A percentile compares a stretch with the other conserved stretches of the same genome.
phyloP scores from a whole-genome alignment of 92 coral and sea anemone genomes.

The Epizoanthus illoricatus region DNA sequence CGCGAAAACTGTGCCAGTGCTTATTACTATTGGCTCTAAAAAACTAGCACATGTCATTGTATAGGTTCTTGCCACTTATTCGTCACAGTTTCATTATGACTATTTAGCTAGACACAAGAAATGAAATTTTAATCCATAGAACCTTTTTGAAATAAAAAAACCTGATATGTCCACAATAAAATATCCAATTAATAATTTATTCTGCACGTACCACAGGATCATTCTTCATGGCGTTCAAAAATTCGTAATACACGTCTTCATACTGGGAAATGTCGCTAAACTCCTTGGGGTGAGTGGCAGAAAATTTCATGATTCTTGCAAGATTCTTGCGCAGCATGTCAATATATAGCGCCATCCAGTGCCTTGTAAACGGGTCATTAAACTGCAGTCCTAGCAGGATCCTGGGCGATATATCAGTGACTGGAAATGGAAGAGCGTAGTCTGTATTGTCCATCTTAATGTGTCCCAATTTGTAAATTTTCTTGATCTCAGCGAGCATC shows the following conservation, averaged over 20 bases:
- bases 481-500: slow-evolving; percentile 39
- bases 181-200: too few relatives aligned
- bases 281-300: slow-evolving; percentile 46
- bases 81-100: too few relatives aligned
- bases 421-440: slow-evolving; percentile 60
- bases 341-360: slow-evolving; percentile 70
- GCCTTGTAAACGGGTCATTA: slow-evolving; percentile 67
- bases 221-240: slow-evolving; percentile 61
- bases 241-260: slow-evolving; percentile 61
- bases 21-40: too few relatives aligned
- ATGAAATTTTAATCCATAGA: too few relatives aligned
- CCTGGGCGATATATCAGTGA: slow-evolving; percentile 57
- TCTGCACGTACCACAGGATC: slow-evolving; percentile 27
- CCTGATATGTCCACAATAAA: too few relatives aligned
- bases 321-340: slow-evolving; percentile 63
- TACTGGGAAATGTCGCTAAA: slow-evolving; percentile 68
- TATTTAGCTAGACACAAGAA: too few relatives aligned
- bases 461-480: slow-evolving; percentile 70
- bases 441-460: slow-evolving; percentile 7
- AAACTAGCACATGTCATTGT: too few relatives aligned
- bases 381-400: slow-evolving; percentile 45
- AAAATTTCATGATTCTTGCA: slow-evolving; percentile 51
- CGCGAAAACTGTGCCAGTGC: too few relatives aligned
- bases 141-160: too few relatives aligned
- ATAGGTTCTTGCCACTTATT: too few relatives aligned